Percentiles rank a stretch among this genome's conserved stretches.
phyloP scores from a whole-genome alignment of 1,140 invertebrate genomes.

The Lepidotrigona ventralis region DNA sequence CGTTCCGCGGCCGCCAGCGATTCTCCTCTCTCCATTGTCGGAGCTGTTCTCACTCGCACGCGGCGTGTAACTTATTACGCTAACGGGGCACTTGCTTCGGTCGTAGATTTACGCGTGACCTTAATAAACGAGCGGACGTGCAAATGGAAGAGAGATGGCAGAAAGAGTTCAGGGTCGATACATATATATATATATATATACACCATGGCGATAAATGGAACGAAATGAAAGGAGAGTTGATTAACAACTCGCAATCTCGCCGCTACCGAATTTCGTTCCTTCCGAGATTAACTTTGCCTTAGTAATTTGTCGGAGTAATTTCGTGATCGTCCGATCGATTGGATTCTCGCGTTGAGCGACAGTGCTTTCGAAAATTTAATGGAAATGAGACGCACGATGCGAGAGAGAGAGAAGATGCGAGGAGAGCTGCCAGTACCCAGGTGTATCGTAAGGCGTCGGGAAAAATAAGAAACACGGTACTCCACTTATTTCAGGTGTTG shows the following conservation, averaged over 20 bases:
- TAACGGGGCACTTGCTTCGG: constrained; percentile 14
- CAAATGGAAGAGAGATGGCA: neutral
- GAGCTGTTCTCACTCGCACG: neutral
- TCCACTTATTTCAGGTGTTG: constrained; percentile 38
- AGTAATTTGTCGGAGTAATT: neutral
- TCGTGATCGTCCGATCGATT: neutral
- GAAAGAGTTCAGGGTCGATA: neutral
- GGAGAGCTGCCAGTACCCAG: neutral
- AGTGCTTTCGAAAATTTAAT: neutral
- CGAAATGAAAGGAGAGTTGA: neutral
- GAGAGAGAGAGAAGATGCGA: no score
- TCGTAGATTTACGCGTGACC: constrained; percentile 13
- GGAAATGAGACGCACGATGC: no score
- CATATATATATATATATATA: no score
- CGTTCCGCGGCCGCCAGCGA: constrained; percentile 16
- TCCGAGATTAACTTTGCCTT: neutral
- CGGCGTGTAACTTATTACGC: neutral
- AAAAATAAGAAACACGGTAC: constrained; percentile 45
- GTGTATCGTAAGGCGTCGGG: constrained; percentile 10
- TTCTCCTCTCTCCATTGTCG: neutral
- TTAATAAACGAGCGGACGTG: neutral
- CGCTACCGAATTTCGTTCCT: neutral
- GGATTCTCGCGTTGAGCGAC: neutral
- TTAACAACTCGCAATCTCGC: neutral
- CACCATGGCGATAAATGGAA: neutral